These are phyloP conservation scores for Popillia japonica DNA, from an alignment of 1,140 invertebrate species.

Conservation along the genomic window DNA sequence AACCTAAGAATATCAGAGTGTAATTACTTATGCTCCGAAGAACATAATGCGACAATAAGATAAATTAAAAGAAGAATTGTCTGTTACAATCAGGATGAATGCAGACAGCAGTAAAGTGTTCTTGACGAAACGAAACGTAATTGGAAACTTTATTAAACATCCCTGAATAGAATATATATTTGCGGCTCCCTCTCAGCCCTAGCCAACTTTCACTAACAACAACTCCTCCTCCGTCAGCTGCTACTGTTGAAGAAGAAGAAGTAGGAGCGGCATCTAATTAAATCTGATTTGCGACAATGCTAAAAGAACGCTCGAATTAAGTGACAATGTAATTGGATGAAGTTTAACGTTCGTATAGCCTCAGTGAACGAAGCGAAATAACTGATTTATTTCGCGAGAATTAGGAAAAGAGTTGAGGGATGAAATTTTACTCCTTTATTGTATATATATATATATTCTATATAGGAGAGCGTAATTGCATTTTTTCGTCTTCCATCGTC, in stretches of 20 bases:
- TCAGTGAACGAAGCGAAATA: background rate
- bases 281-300: slow-evolving; percentile 14
- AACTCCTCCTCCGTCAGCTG: background rate
- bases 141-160: slow-evolving; percentile 16
- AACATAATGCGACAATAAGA: background rate
- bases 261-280: background rate
- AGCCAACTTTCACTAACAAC: background rate
- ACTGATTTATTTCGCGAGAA: slow-evolving; percentile 5
- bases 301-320: background rate
- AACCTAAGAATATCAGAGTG: no score
- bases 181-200: background rate
- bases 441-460: no score
- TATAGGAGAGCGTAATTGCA: background rate
- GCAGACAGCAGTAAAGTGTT: background rate
- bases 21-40: no score
- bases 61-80: background rate
- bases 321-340: slow-evolving; percentile 1
- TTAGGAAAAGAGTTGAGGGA: background rate
- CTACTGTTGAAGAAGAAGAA: background rate
- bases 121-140: background rate
- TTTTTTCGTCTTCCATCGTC: background rate
- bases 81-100: background rate
- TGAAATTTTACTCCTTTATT: background rate
- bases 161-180: background rate
- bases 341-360: background rate